phyloP scores from a whole-genome alignment of 1,140 invertebrate genomes.

The Eulimnadia texana region DNA sequence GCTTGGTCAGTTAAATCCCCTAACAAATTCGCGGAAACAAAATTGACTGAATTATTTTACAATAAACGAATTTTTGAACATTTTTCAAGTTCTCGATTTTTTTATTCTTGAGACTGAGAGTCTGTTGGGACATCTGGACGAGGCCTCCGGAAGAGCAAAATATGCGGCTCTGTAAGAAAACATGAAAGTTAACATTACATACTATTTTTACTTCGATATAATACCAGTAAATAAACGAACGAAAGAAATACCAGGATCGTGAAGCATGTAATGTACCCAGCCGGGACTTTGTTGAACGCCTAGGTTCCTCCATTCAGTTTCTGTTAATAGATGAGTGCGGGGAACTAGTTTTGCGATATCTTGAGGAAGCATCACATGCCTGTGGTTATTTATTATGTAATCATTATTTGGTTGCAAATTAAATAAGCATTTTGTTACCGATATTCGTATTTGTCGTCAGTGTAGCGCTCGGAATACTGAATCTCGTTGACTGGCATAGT shows the following conservation, averaged over 20 bases:
- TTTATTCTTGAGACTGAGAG: background rate
- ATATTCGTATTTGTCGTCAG: constrained; percentile 36
- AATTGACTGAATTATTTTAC: no score
- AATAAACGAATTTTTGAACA: no score
- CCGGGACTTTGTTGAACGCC: constrained; percentile 87
- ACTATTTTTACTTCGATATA: background rate
- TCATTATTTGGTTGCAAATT: constrained; percentile 4
- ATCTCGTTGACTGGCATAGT: constrained; percentile 28
- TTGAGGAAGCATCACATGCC: constrained; percentile 83
- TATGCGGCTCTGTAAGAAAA: constrained; percentile 16
- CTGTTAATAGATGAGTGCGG: constrained; percentile 77
- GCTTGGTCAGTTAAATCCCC: constrained; percentile 19
- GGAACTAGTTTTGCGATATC: constrained; percentile 77
- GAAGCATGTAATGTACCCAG: constrained; percentile 91
- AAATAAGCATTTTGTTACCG: constrained; percentile 24
- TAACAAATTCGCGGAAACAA: background rate
- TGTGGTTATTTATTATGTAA: no score
- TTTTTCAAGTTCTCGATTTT: no score
- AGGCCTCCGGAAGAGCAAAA: constrained; percentile 15
- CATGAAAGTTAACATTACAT: background rate
- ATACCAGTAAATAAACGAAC: constrained; percentile 1
- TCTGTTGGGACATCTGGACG: background rate
- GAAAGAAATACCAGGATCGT: constrained; percentile 54
- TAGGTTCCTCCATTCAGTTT: constrained; percentile 79
- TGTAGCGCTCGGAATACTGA: constrained; percentile 45